These are phyloP conservation scores for Melinaea menophilus DNA, from an alignment of 2,888 invertebrate species.

Conservation along the genomic window DNA sequence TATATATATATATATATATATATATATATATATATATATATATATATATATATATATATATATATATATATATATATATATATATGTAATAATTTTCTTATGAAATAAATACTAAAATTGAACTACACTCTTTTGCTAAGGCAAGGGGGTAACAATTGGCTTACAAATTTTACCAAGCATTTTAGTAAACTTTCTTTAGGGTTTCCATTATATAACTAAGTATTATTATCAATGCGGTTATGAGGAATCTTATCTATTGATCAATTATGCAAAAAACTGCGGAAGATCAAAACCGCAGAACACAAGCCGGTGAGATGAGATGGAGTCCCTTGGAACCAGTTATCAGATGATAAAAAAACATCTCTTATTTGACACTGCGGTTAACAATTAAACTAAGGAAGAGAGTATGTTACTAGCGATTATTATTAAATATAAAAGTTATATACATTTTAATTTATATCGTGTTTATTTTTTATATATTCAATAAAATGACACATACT, in stretches of 20 bases:
- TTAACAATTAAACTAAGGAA: neutral
- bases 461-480: neutral
- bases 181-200: no score
- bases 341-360: slow-evolving; percentile 20
- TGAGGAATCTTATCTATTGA: neutral
- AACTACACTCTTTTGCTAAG: no score
- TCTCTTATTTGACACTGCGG: slow-evolving; percentile 7
- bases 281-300: neutral
- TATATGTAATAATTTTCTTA: no score
- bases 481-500: neutral
- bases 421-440: no score
- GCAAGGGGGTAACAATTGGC: no score
- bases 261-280: slow-evolving; percentile 3
- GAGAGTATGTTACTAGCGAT: neutral
- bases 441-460: no score
- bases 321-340: slow-evolving; percentile 22
- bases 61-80: no score
- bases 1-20: no score
- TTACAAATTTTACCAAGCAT: no score
- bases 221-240: neutral
- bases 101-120: no score
- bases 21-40: no score
- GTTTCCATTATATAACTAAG: neutral
- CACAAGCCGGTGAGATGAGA: slow-evolving; percentile 27
- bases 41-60: no score